Conservation (phyloP, 2,113 vertebrate species). For the Copsychus sechellarum region DNA sequence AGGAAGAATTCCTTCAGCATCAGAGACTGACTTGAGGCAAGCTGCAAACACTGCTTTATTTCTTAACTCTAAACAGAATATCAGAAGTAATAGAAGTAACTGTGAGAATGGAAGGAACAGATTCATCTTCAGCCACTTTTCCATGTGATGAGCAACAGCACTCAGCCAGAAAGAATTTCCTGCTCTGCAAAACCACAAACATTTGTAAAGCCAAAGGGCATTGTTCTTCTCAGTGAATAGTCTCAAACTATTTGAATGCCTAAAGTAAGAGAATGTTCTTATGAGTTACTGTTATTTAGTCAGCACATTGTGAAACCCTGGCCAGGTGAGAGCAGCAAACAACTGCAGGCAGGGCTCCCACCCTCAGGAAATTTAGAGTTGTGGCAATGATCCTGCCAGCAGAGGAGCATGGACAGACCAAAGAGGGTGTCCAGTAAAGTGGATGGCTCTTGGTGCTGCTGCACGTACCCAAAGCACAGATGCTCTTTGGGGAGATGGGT, state of each 20-base stretch:
- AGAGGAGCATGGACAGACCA: neutral
- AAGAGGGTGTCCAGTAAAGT: neutral
- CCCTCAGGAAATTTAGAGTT: neutral
- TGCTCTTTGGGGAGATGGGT: neutral
- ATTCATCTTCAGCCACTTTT: conserved; percentile 48
- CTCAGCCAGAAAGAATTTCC: conserved; percentile 66
- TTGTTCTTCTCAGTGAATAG: conserved; percentile 56
- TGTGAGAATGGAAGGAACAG: conserved; percentile 44
- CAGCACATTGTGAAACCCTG: neutral
- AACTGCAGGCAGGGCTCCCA: neutral
- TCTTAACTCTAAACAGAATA: conserved; percentile 54
- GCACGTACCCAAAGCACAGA: neutral
- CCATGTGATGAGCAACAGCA: conserved; percentile 29
- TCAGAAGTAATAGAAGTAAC: conserved; percentile 54
- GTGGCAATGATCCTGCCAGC: neutral
- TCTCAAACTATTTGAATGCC: conserved; percentile 44
- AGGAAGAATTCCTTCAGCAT: neutral
- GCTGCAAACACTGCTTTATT: neutral
- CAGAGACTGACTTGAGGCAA: conserved; percentile 1
- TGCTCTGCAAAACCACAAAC: conserved; percentile 51
- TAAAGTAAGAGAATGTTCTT: conserved; percentile 7
- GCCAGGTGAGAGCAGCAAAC: conserved; percentile 35
- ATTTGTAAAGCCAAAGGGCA: conserved; percentile 48
- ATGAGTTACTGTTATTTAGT: neutral
- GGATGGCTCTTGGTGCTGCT: neutral